phyloP scores from a whole-genome alignment of 2,888 invertebrate species.

The Morpho achilles region DNA sequence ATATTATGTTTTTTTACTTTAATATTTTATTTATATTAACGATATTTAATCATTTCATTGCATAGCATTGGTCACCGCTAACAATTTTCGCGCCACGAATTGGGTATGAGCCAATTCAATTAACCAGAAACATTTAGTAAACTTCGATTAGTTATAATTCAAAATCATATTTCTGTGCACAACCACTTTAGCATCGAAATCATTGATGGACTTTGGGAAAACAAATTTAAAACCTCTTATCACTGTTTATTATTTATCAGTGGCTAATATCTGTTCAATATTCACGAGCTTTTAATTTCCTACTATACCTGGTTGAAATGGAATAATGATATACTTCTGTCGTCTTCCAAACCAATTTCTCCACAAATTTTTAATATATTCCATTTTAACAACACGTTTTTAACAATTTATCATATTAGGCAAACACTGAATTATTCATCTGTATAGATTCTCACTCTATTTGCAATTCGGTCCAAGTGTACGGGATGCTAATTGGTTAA shows the following conservation, averaged over 20 bases:
- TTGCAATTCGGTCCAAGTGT: conserved; percentile 32
- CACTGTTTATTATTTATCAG: too few relatives aligned
- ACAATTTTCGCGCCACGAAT: conserved; percentile 33
- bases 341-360: conserved; percentile 54
- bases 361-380: conserved; percentile 63
- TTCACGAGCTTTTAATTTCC: too few relatives aligned
- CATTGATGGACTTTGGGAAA: not conserved
- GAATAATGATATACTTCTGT: conserved; percentile 60
- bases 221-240: not conserved
- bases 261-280: not conserved
- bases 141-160: conserved; percentile 11
- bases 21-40: too few relatives aligned
- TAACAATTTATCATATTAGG: conserved; percentile 13
- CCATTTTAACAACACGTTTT: conserved; percentile 39
- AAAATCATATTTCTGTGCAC: conserved; percentile 2
- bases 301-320: conserved; percentile 64
- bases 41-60: not conserved
- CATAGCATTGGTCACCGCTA: conserved; percentile 37
- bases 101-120: conserved; percentile 45
- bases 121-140: conserved; percentile 13
- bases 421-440: not conserved
- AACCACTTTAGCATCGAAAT: conserved; percentile 1
- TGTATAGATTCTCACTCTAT: not conserved
- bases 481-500: conserved; percentile 48
- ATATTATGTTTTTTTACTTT: not conserved